These are phyloP conservation scores for Philereme vetulata DNA, from an alignment of 2,888 invertebrate species.

Conservation along the genomic window DNA sequence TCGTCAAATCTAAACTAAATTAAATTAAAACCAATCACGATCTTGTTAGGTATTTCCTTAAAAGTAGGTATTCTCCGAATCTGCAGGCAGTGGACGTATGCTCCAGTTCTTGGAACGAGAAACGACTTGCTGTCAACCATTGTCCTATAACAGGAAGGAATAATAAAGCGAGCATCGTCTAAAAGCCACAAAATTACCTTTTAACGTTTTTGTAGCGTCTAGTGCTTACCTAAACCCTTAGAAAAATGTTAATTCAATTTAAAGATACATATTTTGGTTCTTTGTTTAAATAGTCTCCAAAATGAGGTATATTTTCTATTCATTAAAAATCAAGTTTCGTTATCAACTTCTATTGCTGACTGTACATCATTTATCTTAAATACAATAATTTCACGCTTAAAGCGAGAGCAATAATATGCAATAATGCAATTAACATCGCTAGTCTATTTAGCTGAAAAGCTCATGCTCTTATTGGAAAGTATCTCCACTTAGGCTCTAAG, in stretches of 20 bases:
- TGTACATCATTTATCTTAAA: no score
- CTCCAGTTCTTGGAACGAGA: constrained; percentile 26
- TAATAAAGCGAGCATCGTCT: constrained; percentile 13
- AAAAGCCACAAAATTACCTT: not conserved
- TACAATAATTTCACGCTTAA: no score
- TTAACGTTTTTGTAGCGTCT: not conserved
- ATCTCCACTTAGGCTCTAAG: constrained; percentile 4
- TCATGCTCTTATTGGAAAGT: constrained; percentile 23
- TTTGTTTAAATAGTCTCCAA: no score
- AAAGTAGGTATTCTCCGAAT: constrained; percentile 17
- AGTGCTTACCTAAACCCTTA: no score
- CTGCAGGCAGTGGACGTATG: constrained; percentile 14
- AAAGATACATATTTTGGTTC: no score
- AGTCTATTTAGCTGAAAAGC: not conserved
- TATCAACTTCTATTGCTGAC: no score
- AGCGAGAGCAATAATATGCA: not conserved
- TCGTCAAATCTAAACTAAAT: no score
- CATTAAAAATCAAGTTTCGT: no score
- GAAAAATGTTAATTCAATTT: no score
- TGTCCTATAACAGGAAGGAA: constrained; percentile 24
- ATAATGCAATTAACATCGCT: not conserved
- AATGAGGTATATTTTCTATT: no score
- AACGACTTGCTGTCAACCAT: constrained; percentile 7
- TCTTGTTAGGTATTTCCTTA: constrained; percentile 11
- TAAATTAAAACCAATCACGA: not conserved